Base-by-base conservation (phyloP, 2,888 invertebrate genomes). In the Globia sparganii region DNA sequence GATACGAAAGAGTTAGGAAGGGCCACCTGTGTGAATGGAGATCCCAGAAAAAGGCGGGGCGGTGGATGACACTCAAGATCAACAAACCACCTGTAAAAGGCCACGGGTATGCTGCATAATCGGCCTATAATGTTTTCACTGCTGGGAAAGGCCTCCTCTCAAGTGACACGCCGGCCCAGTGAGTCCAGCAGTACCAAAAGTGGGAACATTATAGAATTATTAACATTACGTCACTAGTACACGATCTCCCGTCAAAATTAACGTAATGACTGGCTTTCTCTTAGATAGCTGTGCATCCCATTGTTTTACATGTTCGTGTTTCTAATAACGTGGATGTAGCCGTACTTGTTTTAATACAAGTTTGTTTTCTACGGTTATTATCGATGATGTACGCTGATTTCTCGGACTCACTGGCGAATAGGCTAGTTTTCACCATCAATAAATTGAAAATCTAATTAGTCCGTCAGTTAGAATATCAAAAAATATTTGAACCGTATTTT, bases 221-320 rank as follows among this genome's bases (percentile, higher is more conserved):
- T 25, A 34, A 25, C 3, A 25, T 25, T 4, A 25, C 25, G 25
- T 18, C 6, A 6, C 11, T 28, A 21, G 49, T 46, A 34, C 58
- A n/a, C 43, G 40, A 69, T 31, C 56, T 31, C 28, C 8, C 0
- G 6, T 34, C 56, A 15, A 70, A 58, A 68, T 80, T 64, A 76
- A 65, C 43, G 58, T 77, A 62, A 80, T 73, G 72, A 77, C 61
- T 25, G 0, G 8, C 77, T 80, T 81, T 81, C 81, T 76, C 77
- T 53, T 49, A 37, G 28, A 72, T 40, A 40, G 13, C 49, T 66
- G 69, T 28, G 66, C 66, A 62, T 70, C 61, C 56, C 66, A 77
- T 77, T 81, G 81, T 77, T 77, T 80, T 61, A 73, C 34, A 62
- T 53, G 49, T 53, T n/a, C 66, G 49, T 9, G 40, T 58, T 58